These are phyloP conservation scores for Drosophila multiciliata DNA, from an alignment of 2,888 invertebrate species.

Conservation along the genomic window DNA sequence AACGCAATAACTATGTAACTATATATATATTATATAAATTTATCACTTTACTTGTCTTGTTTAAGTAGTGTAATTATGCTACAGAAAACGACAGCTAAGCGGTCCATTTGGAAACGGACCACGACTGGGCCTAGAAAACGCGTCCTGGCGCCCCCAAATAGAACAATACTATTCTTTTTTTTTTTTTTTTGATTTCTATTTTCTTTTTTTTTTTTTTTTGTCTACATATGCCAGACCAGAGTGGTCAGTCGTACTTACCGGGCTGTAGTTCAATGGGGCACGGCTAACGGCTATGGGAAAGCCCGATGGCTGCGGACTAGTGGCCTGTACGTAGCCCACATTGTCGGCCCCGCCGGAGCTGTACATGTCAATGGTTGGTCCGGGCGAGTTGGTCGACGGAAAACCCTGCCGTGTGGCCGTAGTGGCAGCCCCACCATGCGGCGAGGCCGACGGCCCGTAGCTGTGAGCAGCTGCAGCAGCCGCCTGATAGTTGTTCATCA, in stretches of 20 bases:
- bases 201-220: not conserved
- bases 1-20: constrained; percentile 66
- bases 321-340: constrained; percentile 97
- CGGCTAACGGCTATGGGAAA: constrained; percentile 97
- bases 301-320: constrained; percentile 98
- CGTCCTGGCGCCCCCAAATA: constrained; percentile 36
- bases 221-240: not conserved
- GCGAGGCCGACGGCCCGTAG: constrained; percentile 93
- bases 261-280: constrained; percentile 96
- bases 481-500: constrained; percentile 98
- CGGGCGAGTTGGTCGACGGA: constrained; percentile 96
- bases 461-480: constrained; percentile 92
- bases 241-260: constrained; percentile 88
- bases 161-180: constrained; percentile 11
- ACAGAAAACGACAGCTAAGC: constrained; percentile 32
- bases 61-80: constrained; percentile 6
- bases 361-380: constrained; percentile 96
- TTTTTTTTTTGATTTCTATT: not conserved
- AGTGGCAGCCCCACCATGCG: constrained; percentile 90
- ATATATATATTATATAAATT: constrained; percentile 22
- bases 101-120: constrained; percentile 40
- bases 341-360: constrained; percentile 94
- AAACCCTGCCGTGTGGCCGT: constrained; percentile 91
- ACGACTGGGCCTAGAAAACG: constrained; percentile 35
- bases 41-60: constrained; percentile 8